Conservation (phyloP, 2,113 vertebrate genomes). For the Ophthalmolycus amberensis region DNA sequence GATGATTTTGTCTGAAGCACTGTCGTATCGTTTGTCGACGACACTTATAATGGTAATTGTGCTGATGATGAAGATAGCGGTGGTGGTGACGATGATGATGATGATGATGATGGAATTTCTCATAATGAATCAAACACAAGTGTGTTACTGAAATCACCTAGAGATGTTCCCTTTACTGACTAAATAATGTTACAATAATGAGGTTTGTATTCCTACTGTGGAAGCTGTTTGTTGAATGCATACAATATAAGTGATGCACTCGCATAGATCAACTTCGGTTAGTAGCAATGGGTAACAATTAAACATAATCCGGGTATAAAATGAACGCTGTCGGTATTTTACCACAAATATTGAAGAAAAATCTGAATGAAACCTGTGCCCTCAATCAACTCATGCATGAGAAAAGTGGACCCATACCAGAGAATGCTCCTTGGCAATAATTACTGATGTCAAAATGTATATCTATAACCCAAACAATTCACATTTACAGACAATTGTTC, state of each 20-base stretch:
- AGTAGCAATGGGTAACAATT: slow-evolving; percentile 29
- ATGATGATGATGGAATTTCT: not conserved
- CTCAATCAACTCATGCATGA: slow-evolving; percentile 13
- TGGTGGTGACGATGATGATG: not conserved
- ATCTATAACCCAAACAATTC: not conserved
- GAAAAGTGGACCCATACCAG: slow-evolving; percentile 11
- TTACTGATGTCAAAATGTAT: not conserved
- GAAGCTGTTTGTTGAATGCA: not conserved
- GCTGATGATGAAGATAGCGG: not conserved
- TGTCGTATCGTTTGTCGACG: not conserved
- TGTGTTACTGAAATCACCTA: not conserved
- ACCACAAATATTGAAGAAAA: not conserved
- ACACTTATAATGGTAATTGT: too few species aligned
- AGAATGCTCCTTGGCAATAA: not conserved
- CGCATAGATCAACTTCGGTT: slow-evolving; percentile 33
- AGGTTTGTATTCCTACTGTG: not conserved
- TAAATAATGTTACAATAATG: not conserved
- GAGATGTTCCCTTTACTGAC: not conserved
- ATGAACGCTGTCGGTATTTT: slow-evolving; percentile 6
- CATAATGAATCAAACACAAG: slow-evolving; percentile 11
- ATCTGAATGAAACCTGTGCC: slow-evolving; percentile 10
- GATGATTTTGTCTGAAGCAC: not conserved
- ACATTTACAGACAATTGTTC: not conserved
- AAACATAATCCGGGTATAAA: slow-evolving; percentile 5
- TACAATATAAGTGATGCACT: not conserved